Evolutionary conservation across 2,113 vertebrate species (phyloP).

Genomic region (Nesospiza acunhae): DNA sequence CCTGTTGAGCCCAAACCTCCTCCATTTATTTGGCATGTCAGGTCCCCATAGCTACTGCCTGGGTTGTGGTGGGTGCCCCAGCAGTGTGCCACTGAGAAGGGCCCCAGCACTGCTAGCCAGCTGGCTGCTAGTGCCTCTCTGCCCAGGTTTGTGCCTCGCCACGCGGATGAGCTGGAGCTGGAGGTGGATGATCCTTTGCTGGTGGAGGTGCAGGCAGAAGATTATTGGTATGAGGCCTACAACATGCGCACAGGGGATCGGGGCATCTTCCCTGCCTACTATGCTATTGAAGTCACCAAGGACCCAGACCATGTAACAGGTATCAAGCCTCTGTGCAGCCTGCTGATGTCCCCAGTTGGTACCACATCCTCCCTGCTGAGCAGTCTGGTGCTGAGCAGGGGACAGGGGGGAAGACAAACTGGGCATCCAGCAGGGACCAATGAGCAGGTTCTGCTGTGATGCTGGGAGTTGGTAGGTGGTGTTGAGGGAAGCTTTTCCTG

Average conservation of each 20-base stretch:
- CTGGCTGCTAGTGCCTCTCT: background rate
- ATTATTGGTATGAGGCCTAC: conserved; percentile 97
- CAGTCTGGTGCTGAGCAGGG: background rate
- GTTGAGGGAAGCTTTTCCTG: background rate
- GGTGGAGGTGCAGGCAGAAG: conserved; percentile 94
- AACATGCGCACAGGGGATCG: conserved; percentile 92
- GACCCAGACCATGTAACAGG: conserved; percentile 86
- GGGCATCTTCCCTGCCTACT: conserved; percentile 95
- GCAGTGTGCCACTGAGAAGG: background rate
- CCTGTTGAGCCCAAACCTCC: background rate
- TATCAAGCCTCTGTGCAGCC: conserved; percentile 26
- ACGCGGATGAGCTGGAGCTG: conserved; percentile 92
- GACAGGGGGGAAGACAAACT: background rate
- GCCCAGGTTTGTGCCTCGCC: conserved; percentile 92
- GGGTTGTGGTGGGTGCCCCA: background rate
- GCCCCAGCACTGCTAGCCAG: background rate
- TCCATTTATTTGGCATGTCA: background rate
- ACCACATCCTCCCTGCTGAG: background rate
- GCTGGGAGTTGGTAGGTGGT: background rate
- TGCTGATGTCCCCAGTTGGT: background rate
- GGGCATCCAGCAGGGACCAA: fast-evolving
- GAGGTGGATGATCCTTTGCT: conserved; percentile 94
- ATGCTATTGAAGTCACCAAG: conserved; percentile 91
- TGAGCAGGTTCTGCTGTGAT: background rate
- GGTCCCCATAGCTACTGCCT: background rate